phyloP scores from a whole-genome alignment of 2,113 vertebrate species.

The Psilopogon haemacephalus region DNA sequence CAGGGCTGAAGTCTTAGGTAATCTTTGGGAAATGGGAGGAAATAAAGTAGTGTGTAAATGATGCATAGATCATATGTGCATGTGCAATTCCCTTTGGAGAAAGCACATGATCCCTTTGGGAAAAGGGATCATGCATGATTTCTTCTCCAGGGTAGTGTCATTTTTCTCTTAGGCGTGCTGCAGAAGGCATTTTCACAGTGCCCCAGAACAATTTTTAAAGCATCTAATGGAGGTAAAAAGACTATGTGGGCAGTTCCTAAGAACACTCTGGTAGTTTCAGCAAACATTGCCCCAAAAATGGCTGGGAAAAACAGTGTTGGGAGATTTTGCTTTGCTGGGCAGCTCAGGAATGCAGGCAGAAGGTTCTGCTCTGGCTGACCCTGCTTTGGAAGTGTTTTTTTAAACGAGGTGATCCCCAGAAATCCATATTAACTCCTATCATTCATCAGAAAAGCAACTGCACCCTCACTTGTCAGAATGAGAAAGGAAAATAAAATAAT shows the following conservation, averaged over 20 bases:
- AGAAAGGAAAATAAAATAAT: background rate
- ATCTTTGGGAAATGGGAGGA: background rate
- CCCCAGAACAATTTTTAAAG: constrained; percentile 9
- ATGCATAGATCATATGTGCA: rapidly evolving
- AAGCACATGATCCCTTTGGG: no score
- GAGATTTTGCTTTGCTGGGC: background rate
- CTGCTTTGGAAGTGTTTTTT: no score
- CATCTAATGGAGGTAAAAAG: constrained; percentile 51
- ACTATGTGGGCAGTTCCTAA: constrained; percentile 10
- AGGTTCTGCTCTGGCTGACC: background rate
- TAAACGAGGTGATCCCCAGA: no score
- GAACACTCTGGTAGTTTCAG: background rate
- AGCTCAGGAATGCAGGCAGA: background rate
- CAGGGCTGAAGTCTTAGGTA: background rate
- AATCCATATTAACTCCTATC: no score
- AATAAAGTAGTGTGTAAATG: background rate
- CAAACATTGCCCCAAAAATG: background rate
- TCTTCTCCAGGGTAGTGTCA: background rate
- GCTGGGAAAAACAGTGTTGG: constrained; percentile 8
- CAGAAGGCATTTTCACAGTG: background rate
- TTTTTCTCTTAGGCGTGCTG: background rate
- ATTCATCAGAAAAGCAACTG: background rate
- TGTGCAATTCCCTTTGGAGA: background rate
- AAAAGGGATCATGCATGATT: background rate
- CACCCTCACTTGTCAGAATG: background rate